Evolutionary conservation across 2,888 invertebrate species (phyloP), one percentile per base, ranked within the genome.

Genomic region (Peribatodes rhomboidaria): DNA sequence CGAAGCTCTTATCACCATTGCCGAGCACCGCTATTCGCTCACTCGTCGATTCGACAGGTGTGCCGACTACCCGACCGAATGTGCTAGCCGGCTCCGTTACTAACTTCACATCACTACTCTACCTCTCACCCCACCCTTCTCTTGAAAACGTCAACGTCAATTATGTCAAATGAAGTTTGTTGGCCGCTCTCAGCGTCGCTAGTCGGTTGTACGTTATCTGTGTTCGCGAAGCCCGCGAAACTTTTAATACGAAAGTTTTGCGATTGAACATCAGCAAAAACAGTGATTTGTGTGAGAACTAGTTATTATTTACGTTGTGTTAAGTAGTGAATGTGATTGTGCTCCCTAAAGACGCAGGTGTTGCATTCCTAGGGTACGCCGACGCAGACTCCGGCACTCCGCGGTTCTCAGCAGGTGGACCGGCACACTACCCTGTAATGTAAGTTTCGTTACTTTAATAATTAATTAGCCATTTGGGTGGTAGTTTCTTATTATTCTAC

Each of bases 321-420:
- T 71, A 77, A 82, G 83, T 84, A 80, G 88, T 90, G 89, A 80
- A 78, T 82, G 86, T 87, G 80, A 72, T 80, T 83, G 85, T 90
- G 88, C 82, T 86, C 85, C 83, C 86, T 54, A 59, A 56, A 60
- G 59, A 37, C 62, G 61, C 70, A 91, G 91, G 92, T 92, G 91
- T 89, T 82, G 83, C 90, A 92, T 92, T 91, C 92, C 90, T 79
- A 78, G 75, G 79, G 82, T 57, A 70, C 86, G 86, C 88, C 89
- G 86, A 81, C 85, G 79, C 88, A 90, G 89, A 86, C 88, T 90
- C 83, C 77, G 76, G 78, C 77, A 78, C 78, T 73, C 59, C 61
- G 37, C 57, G 41, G 61, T 58, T 55, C 78, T 41, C 78, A 81
- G 82, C 90, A 91, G 89, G 90, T 92, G 89, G 80, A 85, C 81